Evolutionary conservation across 2,888 invertebrate species (phyloP), one percentile per base, ranked within the genome.

Genomic region (Endotricha flammealis): DNA sequence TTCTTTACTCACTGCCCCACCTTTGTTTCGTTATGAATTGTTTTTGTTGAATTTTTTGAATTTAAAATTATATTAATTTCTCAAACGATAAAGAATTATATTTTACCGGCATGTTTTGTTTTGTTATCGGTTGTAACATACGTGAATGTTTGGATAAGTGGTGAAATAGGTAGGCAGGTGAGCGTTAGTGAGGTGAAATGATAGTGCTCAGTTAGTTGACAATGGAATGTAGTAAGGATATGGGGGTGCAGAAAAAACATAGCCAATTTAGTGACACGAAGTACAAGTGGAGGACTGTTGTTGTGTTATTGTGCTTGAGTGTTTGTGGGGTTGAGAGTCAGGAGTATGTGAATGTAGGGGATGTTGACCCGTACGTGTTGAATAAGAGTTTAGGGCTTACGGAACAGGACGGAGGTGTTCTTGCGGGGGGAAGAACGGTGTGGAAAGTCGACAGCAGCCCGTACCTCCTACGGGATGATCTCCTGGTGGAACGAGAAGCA

Each of bases 391-490:
- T 68, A 39, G 78, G 73, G 33, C 59, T 86, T 42, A 89, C 89
- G n/a, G 91, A 92, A 62, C 70, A 91, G 57, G 74, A 88, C 12
- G 92, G 91, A 7, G 93, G 93, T 7, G 86, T 86, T 8, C 76
- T 93, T 31, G 77, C 88, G 10, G 87, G 89, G 12, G 90, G 91
- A 12, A 86, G 87, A 39, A 81, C 89, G 23, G 64, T 88, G 36
- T 87, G 88, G 85, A 80, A 72, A 46, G 63, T 89, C 43, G 85
- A 86, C 36, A 88, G 85, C 53, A 94, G 93, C 61, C 95, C 95
- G 12, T 96, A 93, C 65, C 79, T 93, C 56, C 85, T 95, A 12
- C 88, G 93, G 44, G 93, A 94, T 64, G 95, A 96, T 78, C 86
- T 97, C 39, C 88, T 93, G 54, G 89, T 98, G 33, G 93, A 94